These are phyloP conservation scores for Garra rufa DNA, from an alignment of 2,113 vertebrate genomes.

Conservation along the genomic window DNA sequence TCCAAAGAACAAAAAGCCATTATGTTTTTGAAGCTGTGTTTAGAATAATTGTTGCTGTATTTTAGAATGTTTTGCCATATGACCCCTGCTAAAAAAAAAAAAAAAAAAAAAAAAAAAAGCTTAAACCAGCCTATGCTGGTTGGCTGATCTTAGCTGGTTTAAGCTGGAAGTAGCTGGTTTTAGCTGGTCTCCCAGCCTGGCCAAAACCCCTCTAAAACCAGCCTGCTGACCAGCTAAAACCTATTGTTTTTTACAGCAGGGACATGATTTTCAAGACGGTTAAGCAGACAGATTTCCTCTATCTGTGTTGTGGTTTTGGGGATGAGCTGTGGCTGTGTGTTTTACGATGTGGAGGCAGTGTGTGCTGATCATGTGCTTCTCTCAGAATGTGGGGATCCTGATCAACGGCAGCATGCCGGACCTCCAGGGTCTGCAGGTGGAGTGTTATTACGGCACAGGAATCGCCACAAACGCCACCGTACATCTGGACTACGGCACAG, in stretches of 20 bases:
- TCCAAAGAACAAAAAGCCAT: not conserved
- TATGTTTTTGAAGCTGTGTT: not conserved
- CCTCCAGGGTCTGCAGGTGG: constrained; percentile 84
- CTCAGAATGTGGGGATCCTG: constrained; percentile 88
- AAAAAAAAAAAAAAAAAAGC: too few relatives aligned
- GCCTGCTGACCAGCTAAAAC: too few relatives aligned
- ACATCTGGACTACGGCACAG: constrained; percentile 77
- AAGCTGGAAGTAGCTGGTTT: too few relatives aligned
- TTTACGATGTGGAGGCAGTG: not conserved
- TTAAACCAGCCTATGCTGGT: too few relatives aligned
- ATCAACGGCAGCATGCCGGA: constrained; percentile 91
- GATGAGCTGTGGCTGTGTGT: not conserved
- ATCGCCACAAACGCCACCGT: constrained; percentile 82
- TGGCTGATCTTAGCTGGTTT: too few relatives aligned
- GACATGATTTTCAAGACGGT: too few relatives aligned
- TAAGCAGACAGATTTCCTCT: not conserved
- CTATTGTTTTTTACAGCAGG: too few relatives aligned
- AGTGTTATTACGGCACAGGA: constrained; percentile 86
- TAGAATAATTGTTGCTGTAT: too few relatives aligned
- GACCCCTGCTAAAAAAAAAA: too few relatives aligned
- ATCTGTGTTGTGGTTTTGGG: not conserved
- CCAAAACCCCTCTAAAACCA: too few relatives aligned
- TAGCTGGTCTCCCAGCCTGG: too few relatives aligned
- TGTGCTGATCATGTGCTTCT: constrained; percentile 30
- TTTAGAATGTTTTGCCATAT: too few relatives aligned